Conservation (phyloP, 2,113 vertebrate species). For the Suricata suricatta region DNA sequence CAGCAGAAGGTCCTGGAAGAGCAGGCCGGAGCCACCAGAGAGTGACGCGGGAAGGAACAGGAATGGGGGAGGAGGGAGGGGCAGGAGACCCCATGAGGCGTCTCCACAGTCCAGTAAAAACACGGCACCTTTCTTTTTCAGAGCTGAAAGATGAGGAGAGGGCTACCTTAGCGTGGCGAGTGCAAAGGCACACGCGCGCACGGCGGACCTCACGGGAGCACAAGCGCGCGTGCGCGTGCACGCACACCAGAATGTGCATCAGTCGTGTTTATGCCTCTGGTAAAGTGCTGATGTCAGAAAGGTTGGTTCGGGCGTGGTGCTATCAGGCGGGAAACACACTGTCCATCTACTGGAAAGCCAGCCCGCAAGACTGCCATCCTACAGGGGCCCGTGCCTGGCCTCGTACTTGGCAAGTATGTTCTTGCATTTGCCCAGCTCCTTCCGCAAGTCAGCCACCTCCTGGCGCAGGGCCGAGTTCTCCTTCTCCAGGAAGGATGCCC, state of each 20-base stretch:
- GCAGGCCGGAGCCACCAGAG: conserved; percentile 61
- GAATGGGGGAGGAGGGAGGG: not conserved
- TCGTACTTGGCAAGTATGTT: conserved; percentile 96
- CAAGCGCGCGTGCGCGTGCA: not conserved
- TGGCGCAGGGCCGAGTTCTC: conserved; percentile 95
- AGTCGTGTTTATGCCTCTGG: conserved; percentile 85
- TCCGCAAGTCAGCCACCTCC: conserved; percentile 95
- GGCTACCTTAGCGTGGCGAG: conserved; percentile 79
- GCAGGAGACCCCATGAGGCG: conserved; percentile 73
- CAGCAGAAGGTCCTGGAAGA: conserved; percentile 68
- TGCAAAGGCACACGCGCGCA: conserved; percentile 72
- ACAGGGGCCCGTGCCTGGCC: conserved; percentile 94
- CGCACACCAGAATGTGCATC: conserved; percentile 68
- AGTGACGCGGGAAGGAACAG: conserved; percentile 60
- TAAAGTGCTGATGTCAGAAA: conserved; percentile 90
- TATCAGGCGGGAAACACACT: conserved; percentile 86
- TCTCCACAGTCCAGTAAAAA: conserved; percentile 87
- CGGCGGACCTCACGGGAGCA: not conserved
- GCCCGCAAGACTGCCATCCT: conserved; percentile 76
- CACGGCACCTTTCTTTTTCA: conserved; percentile 82
- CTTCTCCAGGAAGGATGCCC: conserved; percentile 97
- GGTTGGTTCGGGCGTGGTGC: conserved; percentile 86
- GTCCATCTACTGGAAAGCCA: conserved; percentile 87
- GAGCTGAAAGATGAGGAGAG: conserved; percentile 67
- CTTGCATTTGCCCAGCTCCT: conserved; percentile 98